phyloP scores from a whole-genome alignment of 2,888 invertebrate genomes.

The Incurvaria masculella region DNA sequence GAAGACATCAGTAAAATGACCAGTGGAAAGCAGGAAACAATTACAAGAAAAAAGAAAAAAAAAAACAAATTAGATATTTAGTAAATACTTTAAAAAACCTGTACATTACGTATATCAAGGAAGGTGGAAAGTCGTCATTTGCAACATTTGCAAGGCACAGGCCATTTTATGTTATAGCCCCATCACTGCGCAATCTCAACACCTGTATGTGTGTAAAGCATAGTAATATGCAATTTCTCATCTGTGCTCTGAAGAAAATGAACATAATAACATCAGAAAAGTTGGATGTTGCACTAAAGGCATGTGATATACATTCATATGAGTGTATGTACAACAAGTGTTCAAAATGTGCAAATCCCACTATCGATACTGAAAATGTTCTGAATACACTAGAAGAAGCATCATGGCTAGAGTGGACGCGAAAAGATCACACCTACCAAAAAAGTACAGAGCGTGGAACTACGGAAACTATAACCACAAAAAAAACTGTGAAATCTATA shows the following conservation, averaged over 20 bases:
- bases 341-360: not conserved
- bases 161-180: constrained; percentile 3
- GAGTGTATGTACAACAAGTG: not conserved
- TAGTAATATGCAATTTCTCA: not conserved
- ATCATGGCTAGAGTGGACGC: not conserved
- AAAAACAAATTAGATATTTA: constrained; percentile 5
- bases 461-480: not conserved
- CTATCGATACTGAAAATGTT: not conserved
- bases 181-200: not conserved
- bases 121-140: constrained; percentile 2
- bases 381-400: not conserved
- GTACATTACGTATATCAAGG: constrained; percentile 1
- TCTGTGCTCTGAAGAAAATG: not conserved
- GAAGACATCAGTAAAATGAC: constrained; percentile 4
- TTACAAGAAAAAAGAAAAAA: constrained; percentile 1
- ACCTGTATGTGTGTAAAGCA: constrained; percentile 1
- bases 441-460: not conserved
- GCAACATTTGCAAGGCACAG: constrained; percentile 2
- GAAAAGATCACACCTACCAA: not conserved
- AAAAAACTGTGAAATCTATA: not conserved
- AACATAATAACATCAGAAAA: not conserved
- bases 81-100: constrained; percentile 2
- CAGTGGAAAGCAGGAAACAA: constrained; percentile 1
- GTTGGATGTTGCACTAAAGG: not conserved
- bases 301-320: not conserved